Percentiles rank a stretch among this genome's conserved stretches.
phyloP scores from a whole-genome alignment of 1,140 invertebrate genomes.

The Achatina immaculata region DNA sequence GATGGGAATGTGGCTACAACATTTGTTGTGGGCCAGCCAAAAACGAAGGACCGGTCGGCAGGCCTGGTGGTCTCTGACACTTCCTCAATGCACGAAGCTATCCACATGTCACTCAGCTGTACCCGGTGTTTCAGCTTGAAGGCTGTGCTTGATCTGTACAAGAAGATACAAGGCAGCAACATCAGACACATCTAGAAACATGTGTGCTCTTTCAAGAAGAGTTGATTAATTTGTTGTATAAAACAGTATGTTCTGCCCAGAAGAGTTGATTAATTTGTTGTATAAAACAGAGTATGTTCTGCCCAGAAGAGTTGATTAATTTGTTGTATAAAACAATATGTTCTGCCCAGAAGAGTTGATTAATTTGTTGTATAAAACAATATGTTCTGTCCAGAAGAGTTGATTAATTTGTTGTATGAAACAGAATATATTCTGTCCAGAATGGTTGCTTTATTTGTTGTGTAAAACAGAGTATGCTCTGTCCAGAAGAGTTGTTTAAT shows the following conservation, averaged over 20 bases:
- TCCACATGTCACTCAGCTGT: conserved; percentile 85
- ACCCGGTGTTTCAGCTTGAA: conserved; percentile 91
- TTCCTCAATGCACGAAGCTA: conserved; percentile 77
- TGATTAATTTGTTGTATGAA: too few species aligned
- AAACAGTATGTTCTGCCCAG: background rate
- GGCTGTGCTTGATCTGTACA: conserved; percentile 78
- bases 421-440: too few species aligned
- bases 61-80: conserved; percentile 77
- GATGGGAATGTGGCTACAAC: conserved; percentile 83
- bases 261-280: too few species aligned
- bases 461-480: too few species aligned
- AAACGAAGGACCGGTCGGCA: conserved; percentile 85
- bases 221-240: background rate
- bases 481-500: too few species aligned
- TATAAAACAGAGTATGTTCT: background rate
- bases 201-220: background rate
- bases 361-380: too few species aligned
- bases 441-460: too few species aligned
- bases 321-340: background rate
- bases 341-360: too few species aligned
- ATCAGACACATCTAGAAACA: background rate
- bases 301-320: background rate
- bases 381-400: too few species aligned
- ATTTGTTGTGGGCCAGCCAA: conserved; percentile 87
- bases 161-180: conserved; percentile 14